These are phyloP conservation scores for Alligator mississippiensis DNA, from an alignment of 2,113 vertebrate species.

Conservation along the genomic window DNA sequence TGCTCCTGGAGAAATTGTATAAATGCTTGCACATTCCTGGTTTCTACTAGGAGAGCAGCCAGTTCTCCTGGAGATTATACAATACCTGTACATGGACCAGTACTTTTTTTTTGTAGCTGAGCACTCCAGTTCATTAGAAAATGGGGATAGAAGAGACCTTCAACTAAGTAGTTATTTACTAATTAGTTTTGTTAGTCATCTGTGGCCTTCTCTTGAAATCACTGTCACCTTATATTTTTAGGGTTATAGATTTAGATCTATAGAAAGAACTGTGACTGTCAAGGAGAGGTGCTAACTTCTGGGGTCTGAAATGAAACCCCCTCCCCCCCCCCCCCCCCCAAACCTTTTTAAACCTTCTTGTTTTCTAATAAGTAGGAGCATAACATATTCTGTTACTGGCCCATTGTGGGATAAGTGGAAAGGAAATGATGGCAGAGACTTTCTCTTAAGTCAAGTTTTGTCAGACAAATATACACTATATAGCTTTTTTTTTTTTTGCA, in stretches of 20 bases:
- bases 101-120: neutral
- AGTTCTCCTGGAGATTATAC: too few relatives aligned
- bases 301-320: too few relatives aligned
- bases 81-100: too few relatives aligned
- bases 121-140: neutral
- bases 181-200: neutral
- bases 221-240: neutral
- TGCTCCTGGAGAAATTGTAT: too few relatives aligned
- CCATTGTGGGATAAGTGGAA: neutral
- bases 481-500: neutral
- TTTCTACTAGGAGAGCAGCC: too few relatives aligned
- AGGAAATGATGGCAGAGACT: neutral
- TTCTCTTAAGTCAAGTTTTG: neutral
- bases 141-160: neutral
- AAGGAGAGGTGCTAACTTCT: neutral
- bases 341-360: neutral
- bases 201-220: neutral
- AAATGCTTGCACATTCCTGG: too few relatives aligned
- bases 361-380: neutral
- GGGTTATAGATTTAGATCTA: neutral
- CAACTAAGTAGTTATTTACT: neutral
- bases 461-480: neutral
- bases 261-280: neutral
- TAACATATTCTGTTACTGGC: too few relatives aligned
- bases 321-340: too few relatives aligned